phyloP scores from a whole-genome alignment of 1,140 invertebrate species.

The Cydia amplana region DNA sequence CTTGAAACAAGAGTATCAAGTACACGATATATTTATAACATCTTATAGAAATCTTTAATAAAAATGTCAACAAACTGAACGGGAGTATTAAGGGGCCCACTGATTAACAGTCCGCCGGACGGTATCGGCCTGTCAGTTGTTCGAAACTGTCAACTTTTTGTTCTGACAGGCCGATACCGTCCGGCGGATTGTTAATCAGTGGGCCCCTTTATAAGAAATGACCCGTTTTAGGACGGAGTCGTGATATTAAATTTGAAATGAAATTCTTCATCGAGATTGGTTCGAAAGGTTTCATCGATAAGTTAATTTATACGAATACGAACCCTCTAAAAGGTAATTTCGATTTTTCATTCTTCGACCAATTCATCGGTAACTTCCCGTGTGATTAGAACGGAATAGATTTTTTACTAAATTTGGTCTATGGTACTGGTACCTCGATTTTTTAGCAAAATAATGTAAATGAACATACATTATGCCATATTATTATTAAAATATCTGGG shows the following conservation, averaged over 20 bases:
- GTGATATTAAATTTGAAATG: constrained; percentile 14
- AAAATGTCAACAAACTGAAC: neutral
- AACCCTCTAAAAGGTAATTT: constrained; percentile 1
- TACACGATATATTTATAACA: constrained; percentile 6
- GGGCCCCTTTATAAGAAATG: constrained; percentile 11
- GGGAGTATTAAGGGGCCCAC: too few relatives aligned
- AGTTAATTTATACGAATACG: constrained; percentile 5
- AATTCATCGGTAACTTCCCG: neutral
- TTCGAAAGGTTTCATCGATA: neutral
- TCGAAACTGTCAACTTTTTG: too few relatives aligned
- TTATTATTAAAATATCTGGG: too few relatives aligned
- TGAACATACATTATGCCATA: too few relatives aligned
- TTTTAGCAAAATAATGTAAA: too few relatives aligned
- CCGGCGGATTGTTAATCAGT: too few relatives aligned
- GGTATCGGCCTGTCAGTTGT: too few relatives aligned
- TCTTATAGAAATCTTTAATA: constrained; percentile 1
- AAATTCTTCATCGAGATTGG: constrained; percentile 14
- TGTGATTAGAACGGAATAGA: neutral
- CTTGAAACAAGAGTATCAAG: constrained; percentile 13
- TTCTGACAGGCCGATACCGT: too few relatives aligned
- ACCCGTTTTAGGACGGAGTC: constrained; percentile 10
- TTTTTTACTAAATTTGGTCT: too few relatives aligned
- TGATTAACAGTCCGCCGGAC: too few relatives aligned
- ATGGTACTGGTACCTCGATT: too few relatives aligned
- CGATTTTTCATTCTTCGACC: neutral